phyloP scores from a whole-genome alignment of 2,888 invertebrate species.

The Gisinianus flammeolus region DNA sequence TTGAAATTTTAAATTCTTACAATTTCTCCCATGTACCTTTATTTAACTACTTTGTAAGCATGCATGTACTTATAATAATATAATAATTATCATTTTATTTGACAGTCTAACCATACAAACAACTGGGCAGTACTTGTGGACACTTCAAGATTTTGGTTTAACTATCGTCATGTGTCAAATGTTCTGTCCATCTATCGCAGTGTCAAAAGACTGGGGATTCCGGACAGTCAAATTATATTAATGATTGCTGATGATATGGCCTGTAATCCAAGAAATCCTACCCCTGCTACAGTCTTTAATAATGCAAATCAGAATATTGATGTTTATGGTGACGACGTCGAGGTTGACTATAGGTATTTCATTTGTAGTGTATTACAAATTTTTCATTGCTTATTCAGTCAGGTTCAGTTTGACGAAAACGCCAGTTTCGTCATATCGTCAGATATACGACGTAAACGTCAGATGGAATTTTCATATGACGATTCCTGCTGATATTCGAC shows the following conservation, averaged over 20 bases:
- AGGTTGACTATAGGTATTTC: conserved; percentile 95
- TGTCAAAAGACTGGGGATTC: conserved; percentile 95
- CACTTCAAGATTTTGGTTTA: conserved; percentile 99
- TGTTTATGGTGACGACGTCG: conserved; percentile 98
- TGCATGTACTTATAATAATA: too few species aligned
- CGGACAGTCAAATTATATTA: conserved; percentile 86
- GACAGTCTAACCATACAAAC: conserved; percentile 82
- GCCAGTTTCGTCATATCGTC: too few species aligned
- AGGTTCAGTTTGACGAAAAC: too few species aligned
- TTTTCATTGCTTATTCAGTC: too few species aligned
- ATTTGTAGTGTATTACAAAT: conserved; percentile 61
- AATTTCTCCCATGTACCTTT: too few species aligned
- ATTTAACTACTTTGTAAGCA: too few species aligned
- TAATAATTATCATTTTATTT: conserved; percentile 9
- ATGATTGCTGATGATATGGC: conserved; percentile 99
- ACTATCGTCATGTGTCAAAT: conserved; percentile 99
- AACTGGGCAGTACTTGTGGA: conserved; percentile 99
- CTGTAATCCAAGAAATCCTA: conserved; percentile 96
- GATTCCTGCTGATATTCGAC: too few species aligned
- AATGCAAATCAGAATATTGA: conserved; percentile 98
- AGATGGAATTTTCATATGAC: too few species aligned
- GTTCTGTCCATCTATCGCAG: conserved; percentile 97
- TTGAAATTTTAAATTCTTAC: too few species aligned
- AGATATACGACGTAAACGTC: too few species aligned
- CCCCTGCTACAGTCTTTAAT: conserved; percentile 97